Percentiles rank a stretch among this genome's conserved stretches.
Conservation (phyloP, 1,140 invertebrate genomes). For the Drosophila sp. region DNA sequence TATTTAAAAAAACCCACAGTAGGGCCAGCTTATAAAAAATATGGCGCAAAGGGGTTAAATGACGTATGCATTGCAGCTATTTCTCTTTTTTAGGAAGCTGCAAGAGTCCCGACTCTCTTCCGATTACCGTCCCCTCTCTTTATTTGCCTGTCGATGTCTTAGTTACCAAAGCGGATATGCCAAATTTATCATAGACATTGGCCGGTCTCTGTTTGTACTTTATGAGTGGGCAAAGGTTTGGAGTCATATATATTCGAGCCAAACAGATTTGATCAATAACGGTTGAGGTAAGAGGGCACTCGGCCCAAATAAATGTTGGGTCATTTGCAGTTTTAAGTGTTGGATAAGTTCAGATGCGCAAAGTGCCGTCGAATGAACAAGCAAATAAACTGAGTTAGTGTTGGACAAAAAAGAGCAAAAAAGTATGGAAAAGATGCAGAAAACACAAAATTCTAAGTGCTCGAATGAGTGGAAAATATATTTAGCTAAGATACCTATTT, state of each 20-base stretch:
- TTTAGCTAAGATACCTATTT: too few species aligned
- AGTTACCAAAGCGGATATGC: constrained; percentile 70
- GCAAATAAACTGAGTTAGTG: constrained; percentile 25
- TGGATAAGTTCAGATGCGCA: constrained; percentile 41
- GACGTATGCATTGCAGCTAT: constrained; percentile 80
- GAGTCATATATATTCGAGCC: constrained; percentile 36
- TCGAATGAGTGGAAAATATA: too few species aligned
- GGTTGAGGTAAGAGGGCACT: constrained; percentile 40
- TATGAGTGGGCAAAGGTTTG: constrained; percentile 56
- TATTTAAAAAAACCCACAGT: neutral
- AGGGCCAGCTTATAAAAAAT: constrained; percentile 75
- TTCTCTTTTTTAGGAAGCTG: constrained; percentile 51
- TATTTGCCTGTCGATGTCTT: constrained; percentile 78
- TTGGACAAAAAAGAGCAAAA: constrained; percentile 10
- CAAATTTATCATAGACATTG: constrained; percentile 67
- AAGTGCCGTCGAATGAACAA: constrained; percentile 44
- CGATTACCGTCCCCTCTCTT: constrained; percentile 22
- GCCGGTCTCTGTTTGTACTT: constrained; percentile 55
- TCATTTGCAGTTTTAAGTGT: constrained; percentile 58
- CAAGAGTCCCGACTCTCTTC: neutral
- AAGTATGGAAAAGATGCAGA: neutral
- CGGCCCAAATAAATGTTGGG: constrained; percentile 59
- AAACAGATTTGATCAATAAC: constrained; percentile 70
- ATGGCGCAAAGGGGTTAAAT: constrained; percentile 82
- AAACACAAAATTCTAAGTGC: too few species aligned